Evolutionary conservation across 1,140 invertebrate species (phyloP), one percentile per base, ranked within the genome.

Genomic region (Pseudachorutes palmiensis): DNA sequence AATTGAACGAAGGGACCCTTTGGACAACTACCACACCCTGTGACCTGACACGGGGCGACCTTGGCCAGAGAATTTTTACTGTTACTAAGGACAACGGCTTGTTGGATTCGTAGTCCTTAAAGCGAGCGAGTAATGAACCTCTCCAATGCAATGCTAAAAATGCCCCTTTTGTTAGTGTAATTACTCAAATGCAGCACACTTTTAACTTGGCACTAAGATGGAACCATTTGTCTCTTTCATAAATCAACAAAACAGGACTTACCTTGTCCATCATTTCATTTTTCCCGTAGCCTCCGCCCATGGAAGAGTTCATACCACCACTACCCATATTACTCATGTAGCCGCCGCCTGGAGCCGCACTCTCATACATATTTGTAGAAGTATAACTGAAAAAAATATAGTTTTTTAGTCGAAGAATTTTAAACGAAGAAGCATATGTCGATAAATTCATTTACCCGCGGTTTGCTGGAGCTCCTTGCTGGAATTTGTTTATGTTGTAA

Each of bases 261-360:
- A n/a, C n/a, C n/a, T n/a, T n/a, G n/a, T n/a, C n/a, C n/a, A n/a
- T n/a, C 36, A 45, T 45, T 45, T 45, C 51, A 55, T 12, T 24
- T 26, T 55, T 55, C 24, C 51, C 51, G 24, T 55, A 55, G 24
- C 51, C 51, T 14, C 51, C 51, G 3, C 51, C 51, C 51, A 55
- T 55, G 3, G 12, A 5, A 41, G 36, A 41, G 36, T n/a, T n/a
- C n/a, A n/a, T n/a, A n/a, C 36, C 36, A 19, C 36, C 36, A 9
- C 36, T 19, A 41, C 36, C 36, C 36, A 41, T 41, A 5, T 19
- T 19, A 41, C 36, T 41, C 36, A 41, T 41, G 36, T 41, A 41
- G n/a, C n/a, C 36, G 36, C 36, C 36, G 36, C 36, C 36, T 45
- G n/a, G n/a, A n/a, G n/a, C n/a, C n/a, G n/a, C n/a, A n/a, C n/a